These are phyloP conservation scores for Schizopygopsis pylzovi DNA, from an alignment of 2,797 vertebrate species.

Conservation along the genomic window DNA sequence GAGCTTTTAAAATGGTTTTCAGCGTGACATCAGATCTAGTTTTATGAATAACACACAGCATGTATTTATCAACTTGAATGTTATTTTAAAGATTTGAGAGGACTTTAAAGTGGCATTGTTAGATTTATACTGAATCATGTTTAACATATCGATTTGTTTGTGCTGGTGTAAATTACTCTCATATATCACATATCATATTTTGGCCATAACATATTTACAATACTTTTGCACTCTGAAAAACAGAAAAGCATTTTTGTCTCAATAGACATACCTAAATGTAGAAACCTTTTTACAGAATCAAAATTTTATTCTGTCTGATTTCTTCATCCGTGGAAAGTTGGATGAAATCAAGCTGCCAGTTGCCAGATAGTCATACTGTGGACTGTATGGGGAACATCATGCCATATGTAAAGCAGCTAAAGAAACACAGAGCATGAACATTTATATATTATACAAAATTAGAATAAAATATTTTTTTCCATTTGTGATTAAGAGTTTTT, in stretches of 20 bases:
- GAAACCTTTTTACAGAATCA: not conserved
- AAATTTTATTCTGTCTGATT: constrained; percentile 39
- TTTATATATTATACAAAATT: not conserved
- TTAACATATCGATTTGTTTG: not conserved
- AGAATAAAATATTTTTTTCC: not conserved
- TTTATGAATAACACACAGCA: not conserved
- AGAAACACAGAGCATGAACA: not conserved
- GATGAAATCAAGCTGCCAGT: not conserved
- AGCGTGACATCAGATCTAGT: not conserved
- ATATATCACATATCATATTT: not conserved
- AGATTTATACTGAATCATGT: not conserved
- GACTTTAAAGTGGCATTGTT: too few relatives aligned
- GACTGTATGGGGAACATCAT: constrained; percentile 8
- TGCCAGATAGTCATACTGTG: not conserved
- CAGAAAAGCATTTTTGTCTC: not conserved
- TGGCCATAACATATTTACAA: not conserved
- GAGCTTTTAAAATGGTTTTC: not conserved
- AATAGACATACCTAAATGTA: not conserved
- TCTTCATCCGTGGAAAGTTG: constrained; percentile 8
- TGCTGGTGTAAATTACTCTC: not conserved
- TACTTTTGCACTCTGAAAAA: not conserved
- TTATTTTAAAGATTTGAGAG: not conserved
- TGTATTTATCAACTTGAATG: not conserved
- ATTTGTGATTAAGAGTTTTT: not conserved
- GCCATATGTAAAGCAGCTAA: not conserved